Conservation (phyloP, 2,888 invertebrate genomes). For the Rhagonycha lutea region DNA sequence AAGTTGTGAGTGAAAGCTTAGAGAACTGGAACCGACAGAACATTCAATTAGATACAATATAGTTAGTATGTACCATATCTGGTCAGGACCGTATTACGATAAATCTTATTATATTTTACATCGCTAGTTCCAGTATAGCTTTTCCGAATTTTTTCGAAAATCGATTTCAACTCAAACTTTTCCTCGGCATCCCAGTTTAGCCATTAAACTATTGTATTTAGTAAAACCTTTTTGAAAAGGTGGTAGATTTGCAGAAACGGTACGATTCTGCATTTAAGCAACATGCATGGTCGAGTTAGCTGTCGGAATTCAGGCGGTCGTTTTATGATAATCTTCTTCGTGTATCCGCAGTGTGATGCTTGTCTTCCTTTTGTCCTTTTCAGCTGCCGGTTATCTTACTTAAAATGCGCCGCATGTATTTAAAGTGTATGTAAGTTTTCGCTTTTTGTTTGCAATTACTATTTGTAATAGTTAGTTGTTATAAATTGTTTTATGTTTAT, state of each 20-base stretch:
- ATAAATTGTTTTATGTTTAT: constrained; percentile 7
- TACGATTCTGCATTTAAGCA: constrained; percentile 9
- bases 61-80: constrained; percentile 34
- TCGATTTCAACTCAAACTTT: background rate
- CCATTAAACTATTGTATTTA: background rate
- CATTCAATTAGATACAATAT: constrained; percentile 45
- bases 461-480: background rate
- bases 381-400: constrained; percentile 30
- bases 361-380: constrained; percentile 35
- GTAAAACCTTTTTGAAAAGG: background rate
- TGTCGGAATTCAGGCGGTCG: constrained; percentile 33
- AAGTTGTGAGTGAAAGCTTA: constrained; percentile 37
- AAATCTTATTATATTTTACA: background rate
- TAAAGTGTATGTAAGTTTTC: constrained; percentile 7
- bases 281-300: constrained; percentile 34
- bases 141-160: background rate
- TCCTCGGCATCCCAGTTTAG: background rate
- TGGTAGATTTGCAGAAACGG: background rate
- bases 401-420: constrained; percentile 4
- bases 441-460: background rate
- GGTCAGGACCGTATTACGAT: constrained; percentile 15
- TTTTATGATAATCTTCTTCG: constrained; percentile 34
- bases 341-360: constrained; percentile 35
- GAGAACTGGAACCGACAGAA: constrained; percentile 42
- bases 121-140: background rate